Conservation (phyloP, 2,888 invertebrate genomes). For the Agriopis marginaria region DNA sequence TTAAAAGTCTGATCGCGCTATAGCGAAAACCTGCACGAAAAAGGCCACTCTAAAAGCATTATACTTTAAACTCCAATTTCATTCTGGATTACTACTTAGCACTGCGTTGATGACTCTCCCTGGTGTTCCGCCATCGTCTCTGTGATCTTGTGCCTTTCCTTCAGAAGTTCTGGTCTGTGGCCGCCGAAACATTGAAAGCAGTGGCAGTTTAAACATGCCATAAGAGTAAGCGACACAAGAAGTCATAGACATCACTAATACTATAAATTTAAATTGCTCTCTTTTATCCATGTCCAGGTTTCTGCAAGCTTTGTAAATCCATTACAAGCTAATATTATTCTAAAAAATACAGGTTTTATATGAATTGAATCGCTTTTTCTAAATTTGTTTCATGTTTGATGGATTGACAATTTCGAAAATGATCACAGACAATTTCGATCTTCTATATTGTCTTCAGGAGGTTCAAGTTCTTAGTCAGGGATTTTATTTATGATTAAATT, state of each 20-base stretch:
- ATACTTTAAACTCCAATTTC: slow-evolving; percentile 2
- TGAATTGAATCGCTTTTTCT: slow-evolving; percentile 11
- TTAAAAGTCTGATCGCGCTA: slow-evolving; percentile 8
- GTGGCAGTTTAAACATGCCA: slow-evolving; percentile 58
- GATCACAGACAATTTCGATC: slow-evolving; percentile 16
- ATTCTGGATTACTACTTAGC: slow-evolving; percentile 11
- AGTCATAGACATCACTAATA: slow-evolving; percentile 65
- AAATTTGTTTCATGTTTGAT: slow-evolving; percentile 17
- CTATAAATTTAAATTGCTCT: slow-evolving; percentile 67
- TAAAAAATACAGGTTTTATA: slow-evolving; percentile 7
- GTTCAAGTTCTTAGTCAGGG: background rate
- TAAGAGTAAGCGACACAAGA: slow-evolving; percentile 69
- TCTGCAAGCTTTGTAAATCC: slow-evolving; percentile 47
- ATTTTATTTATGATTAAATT: slow-evolving; percentile 6
- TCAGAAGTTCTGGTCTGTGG: slow-evolving; percentile 28
- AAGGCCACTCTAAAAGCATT: background rate
- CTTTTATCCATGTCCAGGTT: slow-evolving; percentile 65
- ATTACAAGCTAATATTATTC: slow-evolving; percentile 51
- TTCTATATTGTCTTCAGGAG: slow-evolving; percentile 2
- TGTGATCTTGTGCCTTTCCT: slow-evolving; percentile 50
- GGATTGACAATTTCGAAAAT: slow-evolving; percentile 22
- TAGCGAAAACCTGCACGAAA: slow-evolving; percentile 3
- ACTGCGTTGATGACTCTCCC: slow-evolving; percentile 12
- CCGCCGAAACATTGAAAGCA: slow-evolving; percentile 39
- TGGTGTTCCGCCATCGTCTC: slow-evolving; percentile 52